These are phyloP conservation scores for Parambassis ranga DNA, from an alignment of 2,797 vertebrate species.

Conservation along the genomic window DNA sequence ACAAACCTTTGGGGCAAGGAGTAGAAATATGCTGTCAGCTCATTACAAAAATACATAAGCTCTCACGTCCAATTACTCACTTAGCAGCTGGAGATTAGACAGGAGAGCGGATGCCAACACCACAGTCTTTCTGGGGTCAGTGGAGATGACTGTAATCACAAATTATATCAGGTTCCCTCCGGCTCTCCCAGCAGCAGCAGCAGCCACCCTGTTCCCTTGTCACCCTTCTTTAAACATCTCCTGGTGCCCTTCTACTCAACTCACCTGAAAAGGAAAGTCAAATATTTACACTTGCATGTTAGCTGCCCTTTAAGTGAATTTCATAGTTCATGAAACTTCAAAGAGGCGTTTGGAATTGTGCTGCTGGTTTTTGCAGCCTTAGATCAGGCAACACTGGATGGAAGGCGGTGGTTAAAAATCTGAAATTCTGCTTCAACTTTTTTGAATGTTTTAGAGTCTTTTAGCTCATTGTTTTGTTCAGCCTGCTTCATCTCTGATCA, in stretches of 20 bases:
- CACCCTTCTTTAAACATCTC: conserved; percentile 59
- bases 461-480: background rate
- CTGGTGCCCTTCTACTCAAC: conserved; percentile 39
- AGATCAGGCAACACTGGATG: background rate
- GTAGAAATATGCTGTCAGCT: conserved; percentile 86
- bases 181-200: conserved; percentile 1
- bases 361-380: conserved; percentile 4
- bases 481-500: no score
- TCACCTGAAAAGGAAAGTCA: conserved; percentile 55
- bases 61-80: conserved; percentile 89
- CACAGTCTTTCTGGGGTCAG: conserved; percentile 74
- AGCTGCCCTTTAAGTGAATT: conserved; percentile 45
- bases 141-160: conserved; percentile 80
- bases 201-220: conserved; percentile 59
- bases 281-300: conserved; percentile 56
- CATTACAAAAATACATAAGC: conserved; percentile 88
- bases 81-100: conserved; percentile 80
- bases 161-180: conserved; percentile 61
- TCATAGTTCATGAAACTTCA: conserved; percentile 65
- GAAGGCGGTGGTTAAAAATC: background rate
- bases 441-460: background rate
- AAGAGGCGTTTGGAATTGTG: conserved; percentile 34
- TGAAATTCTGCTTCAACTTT: background rate
- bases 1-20: conserved; percentile 61
- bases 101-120: conserved; percentile 77